These are phyloP conservation scores for Thunnus maccoyii DNA, from an alignment of 2,113 vertebrate genomes.

Conservation along the genomic window DNA sequence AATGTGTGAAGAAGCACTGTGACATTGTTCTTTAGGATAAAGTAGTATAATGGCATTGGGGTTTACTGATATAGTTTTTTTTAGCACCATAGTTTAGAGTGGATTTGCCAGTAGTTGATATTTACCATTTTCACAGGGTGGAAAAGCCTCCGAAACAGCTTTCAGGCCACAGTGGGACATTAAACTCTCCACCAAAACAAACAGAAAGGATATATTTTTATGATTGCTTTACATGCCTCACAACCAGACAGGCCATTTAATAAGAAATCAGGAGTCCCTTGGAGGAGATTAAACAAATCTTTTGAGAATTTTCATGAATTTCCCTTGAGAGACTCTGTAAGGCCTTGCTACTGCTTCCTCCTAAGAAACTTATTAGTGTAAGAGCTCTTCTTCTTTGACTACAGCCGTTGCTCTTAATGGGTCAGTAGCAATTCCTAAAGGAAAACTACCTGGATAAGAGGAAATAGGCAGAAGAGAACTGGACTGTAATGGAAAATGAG, in stretches of 20 bases:
- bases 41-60: too few relatives aligned
- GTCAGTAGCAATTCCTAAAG: neutral
- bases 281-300: neutral
- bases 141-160: neutral
- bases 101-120: too few relatives aligned
- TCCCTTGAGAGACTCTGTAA: neutral
- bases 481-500: neutral
- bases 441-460: neutral
- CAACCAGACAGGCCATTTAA: neutral
- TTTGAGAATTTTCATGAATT: neutral
- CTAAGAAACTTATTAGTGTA: constrained; percentile 4
- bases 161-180: neutral
- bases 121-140: neutral
- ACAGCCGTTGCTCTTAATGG: neutral
- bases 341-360: neutral
- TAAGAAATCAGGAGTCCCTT: neutral
- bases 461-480: constrained; percentile 7
- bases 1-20: too few relatives aligned
- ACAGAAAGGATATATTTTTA: neutral
- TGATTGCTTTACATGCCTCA: neutral
- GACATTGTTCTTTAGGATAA: too few relatives aligned
- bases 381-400: neutral
- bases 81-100: too few relatives aligned
- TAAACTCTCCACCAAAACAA: neutral
- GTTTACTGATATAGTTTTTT: too few relatives aligned